Evolutionary conservation across 1,140 invertebrate species (phyloP), one percentile per base, ranked within the genome.

Genomic region (Zaprionus kolodkinae): DNA sequence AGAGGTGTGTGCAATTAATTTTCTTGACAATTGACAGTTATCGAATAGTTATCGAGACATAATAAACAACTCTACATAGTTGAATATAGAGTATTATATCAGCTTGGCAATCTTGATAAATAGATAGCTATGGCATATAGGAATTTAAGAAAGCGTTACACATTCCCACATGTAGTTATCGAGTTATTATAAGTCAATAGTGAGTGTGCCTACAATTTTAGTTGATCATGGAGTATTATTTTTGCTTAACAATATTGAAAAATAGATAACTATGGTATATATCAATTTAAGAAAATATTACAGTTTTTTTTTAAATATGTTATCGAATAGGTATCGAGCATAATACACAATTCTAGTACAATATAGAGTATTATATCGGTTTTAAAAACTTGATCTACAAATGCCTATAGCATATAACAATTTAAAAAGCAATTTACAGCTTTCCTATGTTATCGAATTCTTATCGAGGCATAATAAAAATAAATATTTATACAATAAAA

Each of bases 1-100:
- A 71, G 40, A 84, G 81, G 78, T 81, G 81, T 83, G 78, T 74
- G 64, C 83, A 79, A 86, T 86, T 86, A 76, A 86, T 86, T 79
- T 55, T 56, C 50, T 69, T 78, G 83, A 80, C 79, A 85, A 66
- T 67, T 86, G 55, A 81, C 66, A 85, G 68, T 74, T 79, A 83
- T 76, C 79, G 81, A 84, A 83, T 76, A 66, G 76, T 75, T 83
- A 86, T 86, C 82, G 68, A 75, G 71, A 0, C 52, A 74, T 68
- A 60, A 33, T n/a, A 40, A 68, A 55, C 65, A 45, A 15, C 15
- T 45, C 2, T 15, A 21, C 21, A 21, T 21, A 45, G n/a, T 45
- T 45, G 7, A 45, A 15, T 45, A 45, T 45, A 15, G 40, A 45
- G 40, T 45, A 45, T 15, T 9, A 15, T 9, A 45, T 45, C 40